phyloP scores from a whole-genome alignment of 2,113 vertebrate genomes.

The Coreoperca whiteheadi region DNA sequence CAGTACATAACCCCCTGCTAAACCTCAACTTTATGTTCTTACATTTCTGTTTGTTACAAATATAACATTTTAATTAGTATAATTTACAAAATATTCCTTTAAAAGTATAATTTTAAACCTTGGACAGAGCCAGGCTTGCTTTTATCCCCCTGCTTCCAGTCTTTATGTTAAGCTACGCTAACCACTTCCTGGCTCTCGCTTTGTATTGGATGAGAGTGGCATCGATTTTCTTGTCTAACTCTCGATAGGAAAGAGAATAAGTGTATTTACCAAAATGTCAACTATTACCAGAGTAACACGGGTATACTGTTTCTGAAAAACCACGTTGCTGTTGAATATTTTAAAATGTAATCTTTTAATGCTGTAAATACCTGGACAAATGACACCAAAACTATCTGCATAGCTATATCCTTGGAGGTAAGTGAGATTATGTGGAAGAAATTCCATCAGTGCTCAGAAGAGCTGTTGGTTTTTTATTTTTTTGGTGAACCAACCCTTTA shows the following conservation, averaged over 20 bases:
- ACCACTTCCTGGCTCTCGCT: background rate
- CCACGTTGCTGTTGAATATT: background rate
- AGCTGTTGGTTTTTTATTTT: no score
- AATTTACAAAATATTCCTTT: no score
- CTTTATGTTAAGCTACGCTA: no score
- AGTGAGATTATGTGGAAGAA: background rate
- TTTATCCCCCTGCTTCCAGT: no score
- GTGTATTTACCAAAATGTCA: background rate
- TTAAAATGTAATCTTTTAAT: no score
- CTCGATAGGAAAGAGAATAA: background rate
- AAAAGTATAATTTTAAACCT: no score
- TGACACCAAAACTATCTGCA: background rate
- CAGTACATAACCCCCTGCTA: background rate
- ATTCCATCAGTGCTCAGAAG: no score
- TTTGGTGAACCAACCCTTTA: background rate
- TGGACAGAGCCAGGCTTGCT: no score
- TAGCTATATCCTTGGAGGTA: background rate
- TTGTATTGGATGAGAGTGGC: background rate
- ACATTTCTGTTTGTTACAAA: no score
- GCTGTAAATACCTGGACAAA: background rate
- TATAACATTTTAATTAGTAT: no score
- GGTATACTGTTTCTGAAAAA: background rate
- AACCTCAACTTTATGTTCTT: no score
- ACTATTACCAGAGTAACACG: background rate
- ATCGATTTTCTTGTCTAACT: background rate